Conservation (phyloP, 2,797 vertebrate genomes). For the Sebastes itinus region DNA sequence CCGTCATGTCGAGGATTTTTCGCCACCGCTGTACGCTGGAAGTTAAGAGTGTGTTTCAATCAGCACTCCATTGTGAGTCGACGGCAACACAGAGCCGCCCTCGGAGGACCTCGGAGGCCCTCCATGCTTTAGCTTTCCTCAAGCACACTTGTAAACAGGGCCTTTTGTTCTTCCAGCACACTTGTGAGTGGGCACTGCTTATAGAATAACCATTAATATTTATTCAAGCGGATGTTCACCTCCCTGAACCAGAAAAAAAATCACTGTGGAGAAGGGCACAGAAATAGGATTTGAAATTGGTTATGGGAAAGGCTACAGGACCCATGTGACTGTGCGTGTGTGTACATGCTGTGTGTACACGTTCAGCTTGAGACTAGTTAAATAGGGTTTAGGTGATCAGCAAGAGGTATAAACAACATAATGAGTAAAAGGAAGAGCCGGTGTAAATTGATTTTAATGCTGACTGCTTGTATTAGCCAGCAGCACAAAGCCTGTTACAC, state of each 20-base stretch:
- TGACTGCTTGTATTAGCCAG: conserved; percentile 53
- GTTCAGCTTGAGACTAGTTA: conserved; percentile 29
- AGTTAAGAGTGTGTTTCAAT: conserved; percentile 77
- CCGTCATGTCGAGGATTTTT: conserved; percentile 29
- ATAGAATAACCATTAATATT: conserved; percentile 73
- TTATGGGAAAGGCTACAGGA: conserved; percentile 38
- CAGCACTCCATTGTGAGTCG: conserved; percentile 73
- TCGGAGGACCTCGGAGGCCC: conserved; percentile 26
- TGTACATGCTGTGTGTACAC: neutral
- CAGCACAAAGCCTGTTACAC: conserved; percentile 47
- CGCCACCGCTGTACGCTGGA: conserved; percentile 8
- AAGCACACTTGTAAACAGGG: conserved; percentile 71
- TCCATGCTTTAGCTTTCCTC: conserved; percentile 35
- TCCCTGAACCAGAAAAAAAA: conserved; percentile 46
- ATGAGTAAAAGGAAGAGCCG: conserved; percentile 36
- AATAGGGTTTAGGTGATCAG: conserved; percentile 41
- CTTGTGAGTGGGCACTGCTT: conserved; percentile 57
- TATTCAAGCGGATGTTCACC: conserved; percentile 68
- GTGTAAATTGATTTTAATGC: conserved; percentile 72
- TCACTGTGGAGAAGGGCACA: conserved; percentile 46
- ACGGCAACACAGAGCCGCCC: conserved; percentile 40
- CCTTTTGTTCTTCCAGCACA: conserved; percentile 67
- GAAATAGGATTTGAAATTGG: conserved; percentile 57
- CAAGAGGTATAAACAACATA: conserved; percentile 41
- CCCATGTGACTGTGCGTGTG: neutral